A percentile compares a stretch with the other conserved stretches of the same genome.
phyloP scores from a whole-genome alignment of 2,797 vertebrate genomes.

The Phaenicophaeus curvirostris region DNA sequence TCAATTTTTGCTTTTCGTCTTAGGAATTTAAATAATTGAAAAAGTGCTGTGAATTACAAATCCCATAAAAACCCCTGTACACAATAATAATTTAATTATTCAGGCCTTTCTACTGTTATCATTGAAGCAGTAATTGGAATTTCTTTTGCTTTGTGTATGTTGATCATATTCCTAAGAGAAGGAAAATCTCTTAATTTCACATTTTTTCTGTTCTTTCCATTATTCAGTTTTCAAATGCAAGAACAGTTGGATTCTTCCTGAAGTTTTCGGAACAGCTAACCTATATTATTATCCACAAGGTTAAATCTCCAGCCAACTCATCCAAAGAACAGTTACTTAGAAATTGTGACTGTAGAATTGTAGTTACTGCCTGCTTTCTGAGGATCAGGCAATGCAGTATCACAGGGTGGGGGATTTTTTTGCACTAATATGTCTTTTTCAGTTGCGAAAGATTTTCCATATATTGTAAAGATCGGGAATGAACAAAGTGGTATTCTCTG shows the following conservation, averaged over 20 bases:
- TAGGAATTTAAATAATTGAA: slow-evolving; percentile 50
- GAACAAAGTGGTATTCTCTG: neutral
- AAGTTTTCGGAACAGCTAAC: neutral
- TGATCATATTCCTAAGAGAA: slow-evolving; percentile 1
- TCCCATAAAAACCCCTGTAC: neutral
- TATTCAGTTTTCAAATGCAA: neutral
- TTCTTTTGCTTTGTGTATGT: neutral
- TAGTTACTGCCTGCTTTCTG: neutral
- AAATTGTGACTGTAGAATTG: neutral
- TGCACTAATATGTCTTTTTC: neutral
- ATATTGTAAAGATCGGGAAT: neutral
- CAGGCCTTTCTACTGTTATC: slow-evolving; percentile 30
- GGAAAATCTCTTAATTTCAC: neutral
- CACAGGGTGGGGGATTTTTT: fast-evolving
- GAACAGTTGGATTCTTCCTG: neutral
- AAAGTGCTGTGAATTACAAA: slow-evolving; percentile 53
- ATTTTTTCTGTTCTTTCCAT: neutral
- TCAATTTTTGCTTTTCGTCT: slow-evolving; percentile 17
- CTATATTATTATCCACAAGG: neutral
- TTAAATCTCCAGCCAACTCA: neutral
- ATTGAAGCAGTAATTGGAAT: neutral
- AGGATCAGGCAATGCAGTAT: neutral
- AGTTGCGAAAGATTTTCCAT: neutral
- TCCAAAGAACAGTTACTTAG: neutral
- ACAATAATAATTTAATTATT: slow-evolving; percentile 68